Percentiles rank a stretch among this genome's conserved stretches.
These are phyloP conservation scores for Lucilia sericata DNA, from an alignment of 1,140 invertebrate genomes.

Conservation along the genomic window DNA sequence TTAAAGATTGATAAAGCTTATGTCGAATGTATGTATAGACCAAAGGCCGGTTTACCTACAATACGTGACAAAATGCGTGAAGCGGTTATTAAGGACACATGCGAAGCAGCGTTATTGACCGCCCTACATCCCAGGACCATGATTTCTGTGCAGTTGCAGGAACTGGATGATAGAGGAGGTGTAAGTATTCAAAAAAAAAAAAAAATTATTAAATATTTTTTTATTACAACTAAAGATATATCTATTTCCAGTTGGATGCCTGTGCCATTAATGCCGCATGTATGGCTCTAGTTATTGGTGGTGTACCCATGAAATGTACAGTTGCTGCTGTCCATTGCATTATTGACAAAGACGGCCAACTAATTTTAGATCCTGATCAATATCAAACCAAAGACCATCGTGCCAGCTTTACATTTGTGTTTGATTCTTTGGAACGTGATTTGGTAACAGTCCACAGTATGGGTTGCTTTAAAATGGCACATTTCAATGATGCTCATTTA, in stretches of 20 bases:
- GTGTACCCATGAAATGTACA: constrained; percentile 82
- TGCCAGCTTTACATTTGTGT: constrained; percentile 77
- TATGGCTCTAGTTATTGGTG: constrained; percentile 83
- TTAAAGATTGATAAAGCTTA: constrained; percentile 82
- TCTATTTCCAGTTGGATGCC: constrained; percentile 75
- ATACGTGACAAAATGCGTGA: constrained; percentile 81
- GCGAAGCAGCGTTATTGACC: constrained; percentile 78
- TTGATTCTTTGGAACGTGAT: constrained; percentile 76
- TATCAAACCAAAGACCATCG: constrained; percentile 60
- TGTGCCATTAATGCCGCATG: constrained; percentile 86
- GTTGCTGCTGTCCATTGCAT: constrained; percentile 83
- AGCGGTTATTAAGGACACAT: constrained; percentile 79
- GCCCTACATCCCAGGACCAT: constrained; percentile 81
- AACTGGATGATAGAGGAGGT: constrained; percentile 86
- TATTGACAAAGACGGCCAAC: constrained; percentile 73
- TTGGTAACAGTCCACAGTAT: constrained; percentile 76
- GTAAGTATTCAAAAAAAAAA: too few relatives aligned
- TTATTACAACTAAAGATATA: not conserved
- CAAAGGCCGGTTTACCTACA: constrained; percentile 81
- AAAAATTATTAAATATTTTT: too few relatives aligned
- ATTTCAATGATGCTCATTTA: constrained; percentile 75
- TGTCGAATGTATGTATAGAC: constrained; percentile 82
- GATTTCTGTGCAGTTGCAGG: constrained; percentile 84
- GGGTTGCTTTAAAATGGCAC: constrained; percentile 75
- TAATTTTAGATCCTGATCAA: constrained; percentile 77